These are phyloP conservation scores for Oryzaephilus surinamensis DNA, from an alignment of 1,140 invertebrate species.

Conservation along the genomic window DNA sequence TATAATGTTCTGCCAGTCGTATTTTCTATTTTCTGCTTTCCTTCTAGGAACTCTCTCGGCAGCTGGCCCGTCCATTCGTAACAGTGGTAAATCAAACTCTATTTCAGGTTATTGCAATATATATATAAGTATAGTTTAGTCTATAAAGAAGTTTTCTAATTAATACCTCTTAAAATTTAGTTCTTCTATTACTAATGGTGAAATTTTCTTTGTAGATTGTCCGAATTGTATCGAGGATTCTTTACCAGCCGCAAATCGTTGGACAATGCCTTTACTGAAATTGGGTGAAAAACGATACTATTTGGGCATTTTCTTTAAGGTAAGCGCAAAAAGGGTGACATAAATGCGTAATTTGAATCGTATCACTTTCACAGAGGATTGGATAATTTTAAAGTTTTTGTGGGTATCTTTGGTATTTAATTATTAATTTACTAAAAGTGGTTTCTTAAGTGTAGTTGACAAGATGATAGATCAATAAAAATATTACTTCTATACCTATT, in stretches of 20 bases:
- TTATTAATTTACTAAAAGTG: too few relatives aligned
- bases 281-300: slow-evolving; percentile 80
- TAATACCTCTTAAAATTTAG: not conserved
- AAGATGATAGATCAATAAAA: too few relatives aligned
- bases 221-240: slow-evolving; percentile 68
- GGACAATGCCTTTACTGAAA: slow-evolving; percentile 80
- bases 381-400: too few relatives aligned
- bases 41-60: slow-evolving; percentile 8
- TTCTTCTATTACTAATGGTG: not conserved
- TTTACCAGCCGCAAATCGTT: slow-evolving; percentile 54
- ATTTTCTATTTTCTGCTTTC: slow-evolving; percentile 6
- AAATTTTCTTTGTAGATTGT: slow-evolving; percentile 44
- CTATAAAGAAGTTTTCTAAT: too few relatives aligned
- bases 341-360: too few relatives aligned
- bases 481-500: too few relatives aligned
- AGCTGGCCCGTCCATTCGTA: slow-evolving; percentile 11
- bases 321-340: slow-evolving; percentile 41
- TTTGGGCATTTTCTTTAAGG: slow-evolving; percentile 85
- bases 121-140: too few relatives aligned
- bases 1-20: slow-evolving; percentile 3
- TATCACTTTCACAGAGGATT: too few relatives aligned
- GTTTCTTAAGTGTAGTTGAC: too few relatives aligned
- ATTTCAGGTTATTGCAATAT: too few relatives aligned
- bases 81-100: too few relatives aligned
- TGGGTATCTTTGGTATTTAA: too few relatives aligned